Percentiles rank a stretch among this genome's conserved stretches.
Evolutionary conservation across 2,797 vertebrate genomes (phyloP).

Genomic region (Artibeus jamaicensis): DNA sequence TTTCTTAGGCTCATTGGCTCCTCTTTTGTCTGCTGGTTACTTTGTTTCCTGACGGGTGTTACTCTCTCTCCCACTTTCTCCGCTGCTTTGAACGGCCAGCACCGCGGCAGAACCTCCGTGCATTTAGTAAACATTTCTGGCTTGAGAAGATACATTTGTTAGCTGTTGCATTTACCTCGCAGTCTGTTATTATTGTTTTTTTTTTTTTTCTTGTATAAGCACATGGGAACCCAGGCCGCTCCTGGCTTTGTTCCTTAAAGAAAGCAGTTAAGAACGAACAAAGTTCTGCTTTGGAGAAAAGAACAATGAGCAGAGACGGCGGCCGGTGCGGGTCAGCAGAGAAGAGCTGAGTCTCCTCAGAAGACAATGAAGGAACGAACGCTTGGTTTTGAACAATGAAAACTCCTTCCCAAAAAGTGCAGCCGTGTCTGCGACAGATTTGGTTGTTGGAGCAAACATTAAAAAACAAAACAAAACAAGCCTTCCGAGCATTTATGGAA

Average conservation of each 20-base stretch:
- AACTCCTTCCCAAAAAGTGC: neutral
- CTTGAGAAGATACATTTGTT: neutral
- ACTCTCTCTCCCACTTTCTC: neutral
- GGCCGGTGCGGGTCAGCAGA: neutral
- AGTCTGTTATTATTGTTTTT: neutral
- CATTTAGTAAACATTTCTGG: neutral
- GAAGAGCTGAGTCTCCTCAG: neutral
- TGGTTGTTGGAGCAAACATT: neutral
- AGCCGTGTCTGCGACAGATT: neutral
- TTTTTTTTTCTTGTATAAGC: neutral
- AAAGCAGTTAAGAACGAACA: neutral
- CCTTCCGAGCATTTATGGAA: neutral
- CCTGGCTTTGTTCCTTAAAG: neutral
- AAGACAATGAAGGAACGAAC: rapidly evolving
- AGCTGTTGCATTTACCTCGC: neutral
- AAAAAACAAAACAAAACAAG: neutral
- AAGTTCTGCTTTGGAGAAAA: neutral
- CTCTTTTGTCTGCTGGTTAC: neutral
- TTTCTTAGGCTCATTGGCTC: neutral
- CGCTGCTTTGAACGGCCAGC: neutral
- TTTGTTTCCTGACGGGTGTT: neutral
- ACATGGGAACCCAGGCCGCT: neutral
- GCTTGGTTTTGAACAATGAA: neutral
- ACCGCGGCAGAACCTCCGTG: rapidly evolving
- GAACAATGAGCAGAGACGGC: rapidly evolving